These are phyloP conservation scores for Drosophila vallismaia DNA, from an alignment of 2,888 invertebrate species.

Conservation along the genomic window DNA sequence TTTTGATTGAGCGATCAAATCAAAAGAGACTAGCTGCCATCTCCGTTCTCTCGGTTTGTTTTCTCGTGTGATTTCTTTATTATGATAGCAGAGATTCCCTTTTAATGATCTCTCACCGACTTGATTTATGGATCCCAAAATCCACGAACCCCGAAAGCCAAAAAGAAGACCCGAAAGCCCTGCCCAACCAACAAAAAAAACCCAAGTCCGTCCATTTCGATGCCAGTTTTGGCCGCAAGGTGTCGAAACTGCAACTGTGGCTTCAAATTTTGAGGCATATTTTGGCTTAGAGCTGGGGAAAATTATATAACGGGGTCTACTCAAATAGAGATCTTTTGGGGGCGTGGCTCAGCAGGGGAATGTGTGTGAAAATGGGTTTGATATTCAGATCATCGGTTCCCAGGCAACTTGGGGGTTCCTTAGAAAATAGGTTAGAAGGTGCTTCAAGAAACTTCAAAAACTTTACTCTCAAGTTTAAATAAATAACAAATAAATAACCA, in stretches of 20 bases:
- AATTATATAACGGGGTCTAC: slow-evolving; percentile 21
- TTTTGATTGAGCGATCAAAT: slow-evolving; percentile 83
- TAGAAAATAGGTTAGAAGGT: not conserved
- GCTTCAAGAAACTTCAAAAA: not conserved
- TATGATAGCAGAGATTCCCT: slow-evolving; percentile 75
- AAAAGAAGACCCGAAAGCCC: slow-evolving; percentile 4
- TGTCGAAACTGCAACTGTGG: slow-evolving; percentile 72
- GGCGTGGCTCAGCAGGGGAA: slow-evolving; percentile 36
- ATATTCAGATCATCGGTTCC: slow-evolving; percentile 15
- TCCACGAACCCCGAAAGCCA: not conserved
- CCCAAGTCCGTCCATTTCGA: slow-evolving; percentile 6
- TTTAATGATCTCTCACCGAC: slow-evolving; percentile 72
- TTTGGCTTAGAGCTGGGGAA: slow-evolving; percentile 28
- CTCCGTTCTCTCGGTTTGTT: slow-evolving; percentile 49
- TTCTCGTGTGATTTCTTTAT: slow-evolving; percentile 80
- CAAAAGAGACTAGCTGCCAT: slow-evolving; percentile 53
- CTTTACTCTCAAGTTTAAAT: not conserved
- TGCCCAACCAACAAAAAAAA: slow-evolving; percentile 3
- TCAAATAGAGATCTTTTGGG: slow-evolving; percentile 24
- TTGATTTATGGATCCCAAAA: slow-evolving; percentile 68
- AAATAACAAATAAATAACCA: not conserved
- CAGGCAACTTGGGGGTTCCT: slow-evolving; percentile 24
- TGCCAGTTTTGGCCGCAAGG: slow-evolving; percentile 57
- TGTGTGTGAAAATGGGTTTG: slow-evolving; percentile 24
- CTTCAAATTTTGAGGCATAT: not conserved